Conservation (phyloP, 2,888 invertebrate species). For the Drosophila neotestacea region DNA sequence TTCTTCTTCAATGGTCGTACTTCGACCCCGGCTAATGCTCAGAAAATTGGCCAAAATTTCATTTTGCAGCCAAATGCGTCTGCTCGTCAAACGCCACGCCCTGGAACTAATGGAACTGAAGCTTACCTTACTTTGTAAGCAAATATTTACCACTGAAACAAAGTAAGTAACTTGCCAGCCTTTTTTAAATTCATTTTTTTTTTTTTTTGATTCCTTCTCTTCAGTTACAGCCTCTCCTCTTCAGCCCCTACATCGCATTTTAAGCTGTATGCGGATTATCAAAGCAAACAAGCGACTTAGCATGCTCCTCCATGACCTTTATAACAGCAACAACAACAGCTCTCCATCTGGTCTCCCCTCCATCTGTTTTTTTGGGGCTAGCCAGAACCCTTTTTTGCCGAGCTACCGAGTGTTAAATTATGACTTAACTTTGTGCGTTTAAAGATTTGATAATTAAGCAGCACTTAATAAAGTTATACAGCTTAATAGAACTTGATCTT, state of each 20-base stretch:
- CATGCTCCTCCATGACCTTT: conserved; percentile 19
- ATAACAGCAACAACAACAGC: conserved; percentile 9
- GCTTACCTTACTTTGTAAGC: conserved; percentile 79
- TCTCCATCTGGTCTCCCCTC: background rate
- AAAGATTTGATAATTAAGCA: conserved; percentile 24
- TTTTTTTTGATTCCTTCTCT: background rate
- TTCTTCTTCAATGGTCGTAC: conserved; percentile 9
- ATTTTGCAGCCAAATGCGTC: conserved; percentile 54
- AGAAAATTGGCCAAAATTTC: conserved; percentile 77
- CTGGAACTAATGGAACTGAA: conserved; percentile 73
- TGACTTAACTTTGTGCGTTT: conserved; percentile 13
- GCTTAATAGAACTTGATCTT: conserved; percentile 2
- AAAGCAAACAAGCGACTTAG: conserved; percentile 65
- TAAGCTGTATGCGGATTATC: conserved; percentile 79
- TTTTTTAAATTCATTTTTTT: conserved; percentile 8
- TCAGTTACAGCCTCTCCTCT: background rate
- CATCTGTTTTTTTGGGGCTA: background rate
- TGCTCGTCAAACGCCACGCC: conserved; percentile 37
- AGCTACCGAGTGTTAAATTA: conserved; percentile 20
- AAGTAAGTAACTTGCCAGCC: conserved; percentile 62
- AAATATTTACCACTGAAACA: conserved; percentile 75
- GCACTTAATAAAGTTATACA: conserved; percentile 17
- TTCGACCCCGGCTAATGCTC: conserved; percentile 63
- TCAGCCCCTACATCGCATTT: conserved; percentile 17
- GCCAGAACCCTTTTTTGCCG: conserved; percentile 17